Evolutionary conservation across 2,888 invertebrate genomes (phyloP).

Genomic region (Drosophila mettleri): DNA sequence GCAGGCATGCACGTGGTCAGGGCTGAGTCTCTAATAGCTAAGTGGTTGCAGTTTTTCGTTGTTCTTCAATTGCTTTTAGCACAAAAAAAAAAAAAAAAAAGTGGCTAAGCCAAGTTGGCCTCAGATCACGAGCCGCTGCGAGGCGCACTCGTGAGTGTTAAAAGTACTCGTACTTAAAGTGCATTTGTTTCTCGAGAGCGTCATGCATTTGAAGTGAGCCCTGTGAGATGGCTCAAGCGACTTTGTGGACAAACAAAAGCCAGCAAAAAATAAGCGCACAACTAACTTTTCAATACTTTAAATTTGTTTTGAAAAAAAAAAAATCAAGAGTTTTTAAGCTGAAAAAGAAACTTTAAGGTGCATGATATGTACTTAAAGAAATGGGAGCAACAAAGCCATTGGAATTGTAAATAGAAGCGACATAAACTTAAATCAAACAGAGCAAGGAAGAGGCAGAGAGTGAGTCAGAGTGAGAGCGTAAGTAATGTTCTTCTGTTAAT

Average conservation of each 20-base stretch:
- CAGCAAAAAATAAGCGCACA: slow-evolving; percentile 24
- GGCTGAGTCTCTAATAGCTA: slow-evolving; percentile 30
- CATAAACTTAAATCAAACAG: slow-evolving; percentile 2
- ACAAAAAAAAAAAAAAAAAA: too few relatives aligned
- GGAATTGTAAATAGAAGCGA: neutral
- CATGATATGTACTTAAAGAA: slow-evolving; percentile 2
- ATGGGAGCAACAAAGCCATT: neutral
- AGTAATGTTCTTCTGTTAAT: too few relatives aligned
- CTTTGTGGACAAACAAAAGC: slow-evolving; percentile 60
- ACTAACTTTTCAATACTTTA: slow-evolving; percentile 44
- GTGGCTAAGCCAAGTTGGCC: slow-evolving; percentile 53
- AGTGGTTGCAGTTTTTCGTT: slow-evolving; percentile 59
- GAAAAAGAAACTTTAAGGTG: slow-evolving; percentile 13
- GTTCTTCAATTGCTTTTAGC: slow-evolving; percentile 61
- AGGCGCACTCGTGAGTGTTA: slow-evolving; percentile 59
- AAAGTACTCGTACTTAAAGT: slow-evolving; percentile 66
- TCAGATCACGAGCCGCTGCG: slow-evolving; percentile 63
- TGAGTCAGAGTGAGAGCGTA: neutral
- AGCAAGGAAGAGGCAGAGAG: neutral
- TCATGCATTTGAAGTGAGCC: slow-evolving; percentile 49
- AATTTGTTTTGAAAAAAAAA: slow-evolving; percentile 15
- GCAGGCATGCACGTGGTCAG: slow-evolving; percentile 25
- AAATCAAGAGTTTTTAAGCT: neutral
- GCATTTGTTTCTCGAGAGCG: slow-evolving; percentile 51
- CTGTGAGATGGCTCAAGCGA: slow-evolving; percentile 34